These are phyloP conservation scores for Leptarthrus brevirostris DNA, from an alignment of 2,888 invertebrate species.

Conservation along the genomic window DNA sequence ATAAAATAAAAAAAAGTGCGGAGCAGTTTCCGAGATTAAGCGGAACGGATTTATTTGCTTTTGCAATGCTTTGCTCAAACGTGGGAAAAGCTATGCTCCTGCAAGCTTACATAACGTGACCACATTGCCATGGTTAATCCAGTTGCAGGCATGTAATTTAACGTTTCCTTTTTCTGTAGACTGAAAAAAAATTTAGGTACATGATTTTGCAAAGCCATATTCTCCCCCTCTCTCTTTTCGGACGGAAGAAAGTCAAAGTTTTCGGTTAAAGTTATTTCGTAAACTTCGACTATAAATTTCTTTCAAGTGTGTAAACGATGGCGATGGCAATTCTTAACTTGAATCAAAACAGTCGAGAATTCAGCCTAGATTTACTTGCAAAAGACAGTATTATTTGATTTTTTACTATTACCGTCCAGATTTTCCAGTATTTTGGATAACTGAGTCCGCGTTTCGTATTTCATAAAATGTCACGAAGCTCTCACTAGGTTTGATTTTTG, in stretches of 20 bases:
- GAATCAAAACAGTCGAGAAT: neutral
- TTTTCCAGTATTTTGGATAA: too few relatives aligned
- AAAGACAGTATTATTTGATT: too few relatives aligned
- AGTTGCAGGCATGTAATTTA: slow-evolving; percentile 27
- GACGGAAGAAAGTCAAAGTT: slow-evolving; percentile 10
- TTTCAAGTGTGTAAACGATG: neutral
- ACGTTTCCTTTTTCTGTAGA: neutral
- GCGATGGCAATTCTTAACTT: slow-evolving; percentile 10
- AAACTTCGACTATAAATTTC: slow-evolving; percentile 8
- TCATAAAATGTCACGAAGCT: too few relatives aligned
- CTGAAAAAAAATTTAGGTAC: slow-evolving; percentile 14
- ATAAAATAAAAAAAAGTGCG: too few relatives aligned
- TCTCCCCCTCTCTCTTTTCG: neutral
- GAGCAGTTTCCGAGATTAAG: neutral
- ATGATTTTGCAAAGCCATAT: too few relatives aligned
- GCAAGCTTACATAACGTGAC: slow-evolving; percentile 17
- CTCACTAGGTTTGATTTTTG: too few relatives aligned
- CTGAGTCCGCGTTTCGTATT: too few relatives aligned
- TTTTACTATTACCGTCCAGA: too few relatives aligned
- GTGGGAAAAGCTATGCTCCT: slow-evolving; percentile 25
- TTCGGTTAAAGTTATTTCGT: slow-evolving; percentile 22
- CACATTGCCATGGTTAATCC: neutral
- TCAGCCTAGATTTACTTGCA: too few relatives aligned
- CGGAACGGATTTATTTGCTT: slow-evolving; percentile 32
- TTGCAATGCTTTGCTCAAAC: slow-evolving; percentile 14